Conservation (phyloP, 2,888 invertebrate genomes). For the Drosophila lutescens region DNA sequence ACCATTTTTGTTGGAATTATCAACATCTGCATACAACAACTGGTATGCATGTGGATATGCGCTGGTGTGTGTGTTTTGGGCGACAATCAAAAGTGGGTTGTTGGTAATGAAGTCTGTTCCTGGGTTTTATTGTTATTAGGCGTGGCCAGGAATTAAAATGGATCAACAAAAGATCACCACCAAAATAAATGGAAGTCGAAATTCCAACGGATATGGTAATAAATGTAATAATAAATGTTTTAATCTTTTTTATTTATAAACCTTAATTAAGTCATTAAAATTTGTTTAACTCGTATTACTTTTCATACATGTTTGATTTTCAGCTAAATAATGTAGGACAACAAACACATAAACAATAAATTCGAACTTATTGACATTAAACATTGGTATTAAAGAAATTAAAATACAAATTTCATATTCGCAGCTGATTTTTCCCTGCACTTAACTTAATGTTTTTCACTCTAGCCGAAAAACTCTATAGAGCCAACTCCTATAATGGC, state of each 20-base stretch:
- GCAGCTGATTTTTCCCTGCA: background rate
- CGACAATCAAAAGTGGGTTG: conserved; percentile 28
- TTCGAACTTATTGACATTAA: too few relatives aligned
- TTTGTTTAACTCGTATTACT: too few relatives aligned
- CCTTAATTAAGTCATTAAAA: too few relatives aligned
- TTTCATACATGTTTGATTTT: too few relatives aligned
- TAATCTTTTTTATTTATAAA: too few relatives aligned
- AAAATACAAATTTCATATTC: background rate
- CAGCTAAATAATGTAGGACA: too few relatives aligned
- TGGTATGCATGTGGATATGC: conserved; percentile 9
- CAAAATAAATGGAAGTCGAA: background rate
- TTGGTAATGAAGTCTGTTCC: conserved; percentile 7
- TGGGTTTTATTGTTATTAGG: conserved; percentile 10
- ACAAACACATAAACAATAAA: too few relatives aligned
- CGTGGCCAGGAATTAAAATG: conserved; percentile 22
- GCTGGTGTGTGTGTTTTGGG: conserved; percentile 39
- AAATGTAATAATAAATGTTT: too few relatives aligned
- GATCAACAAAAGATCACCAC: background rate
- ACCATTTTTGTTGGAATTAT: conserved; percentile 64
- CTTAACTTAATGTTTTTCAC: background rate
- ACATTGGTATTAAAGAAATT: too few relatives aligned
- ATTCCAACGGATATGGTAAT: background rate
- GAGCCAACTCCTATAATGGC: background rate
- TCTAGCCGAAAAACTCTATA: background rate
- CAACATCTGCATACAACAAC: conserved; percentile 55